Conservation (phyloP, 2,797 vertebrate species). For the Hirundo rustica region DNA sequence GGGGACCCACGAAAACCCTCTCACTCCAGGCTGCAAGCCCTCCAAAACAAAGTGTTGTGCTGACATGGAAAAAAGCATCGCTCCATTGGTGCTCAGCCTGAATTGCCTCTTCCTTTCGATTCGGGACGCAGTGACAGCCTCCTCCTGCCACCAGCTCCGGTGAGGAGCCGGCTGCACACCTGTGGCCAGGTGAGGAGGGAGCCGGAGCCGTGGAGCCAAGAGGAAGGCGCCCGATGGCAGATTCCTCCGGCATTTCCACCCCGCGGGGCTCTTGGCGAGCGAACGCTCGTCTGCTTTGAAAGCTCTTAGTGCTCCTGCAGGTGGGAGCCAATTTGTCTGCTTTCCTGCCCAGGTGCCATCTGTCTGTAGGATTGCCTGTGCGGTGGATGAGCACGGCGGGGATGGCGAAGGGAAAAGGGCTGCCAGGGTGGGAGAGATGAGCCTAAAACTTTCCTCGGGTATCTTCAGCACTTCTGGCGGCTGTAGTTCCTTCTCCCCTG, state of each 20-base stretch:
- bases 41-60: background rate
- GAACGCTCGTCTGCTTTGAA: background rate
- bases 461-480: background rate
- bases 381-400: background rate
- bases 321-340: conserved; percentile 53
- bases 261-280: background rate
- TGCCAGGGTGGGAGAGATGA: background rate
- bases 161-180: background rate
- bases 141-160: background rate
- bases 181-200: background rate
- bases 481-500: background rate
- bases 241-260: background rate
- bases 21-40: background rate
- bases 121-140: accelerated
- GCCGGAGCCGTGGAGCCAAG: background rate
- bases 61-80: background rate
- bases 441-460: background rate
- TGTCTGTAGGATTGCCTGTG: background rate
- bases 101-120: background rate
- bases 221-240: background rate
- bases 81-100: background rate
- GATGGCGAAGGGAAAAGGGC: background rate
- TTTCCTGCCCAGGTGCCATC: conserved; percentile 55
- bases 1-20: conserved; percentile 21
- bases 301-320: conserved; percentile 43